These are phyloP conservation scores for Himalopsyche tibetana DNA, from an alignment of 2,888 invertebrate genomes.

Conservation along the genomic window DNA sequence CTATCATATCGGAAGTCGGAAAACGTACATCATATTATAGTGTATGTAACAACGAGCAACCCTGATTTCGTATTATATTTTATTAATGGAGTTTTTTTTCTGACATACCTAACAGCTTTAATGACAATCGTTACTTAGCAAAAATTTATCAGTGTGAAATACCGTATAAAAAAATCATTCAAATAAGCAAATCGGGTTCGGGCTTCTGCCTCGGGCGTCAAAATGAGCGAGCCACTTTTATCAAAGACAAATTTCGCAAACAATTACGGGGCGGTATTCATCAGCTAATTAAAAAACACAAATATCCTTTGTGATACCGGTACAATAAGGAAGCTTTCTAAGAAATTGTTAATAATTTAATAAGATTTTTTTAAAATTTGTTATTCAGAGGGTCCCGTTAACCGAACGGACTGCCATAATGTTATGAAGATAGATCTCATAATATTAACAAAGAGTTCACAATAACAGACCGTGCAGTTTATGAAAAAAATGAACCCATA, in stretches of 20 bases:
- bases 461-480: no score
- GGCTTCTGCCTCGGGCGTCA: conserved; percentile 33
- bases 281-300: conserved; percentile 30
- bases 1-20: no score
- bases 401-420: neutral
- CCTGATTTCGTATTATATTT: conserved; percentile 46
- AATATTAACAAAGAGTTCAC: neutral
- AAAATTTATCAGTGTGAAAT: conserved; percentile 63
- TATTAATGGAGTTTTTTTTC: conserved; percentile 53
- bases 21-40: no score
- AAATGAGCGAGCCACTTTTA: conserved; percentile 44
- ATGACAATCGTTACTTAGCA: conserved; percentile 66
- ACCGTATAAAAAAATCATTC: conserved; percentile 58
- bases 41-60: neutral
- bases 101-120: conserved; percentile 49
- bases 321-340: conserved; percentile 24
- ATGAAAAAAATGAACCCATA: no score
- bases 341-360: conserved; percentile 34
- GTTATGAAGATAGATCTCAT: conserved; percentile 6
- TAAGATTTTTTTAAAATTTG: neutral
- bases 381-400: neutral
- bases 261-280: conserved; percentile 16
- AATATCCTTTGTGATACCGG: neutral
- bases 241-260: conserved; percentile 26
- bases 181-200: conserved; percentile 52